Conservation (phyloP, 2,113 vertebrate genomes). For the Semnopithecus entellus region DNA sequence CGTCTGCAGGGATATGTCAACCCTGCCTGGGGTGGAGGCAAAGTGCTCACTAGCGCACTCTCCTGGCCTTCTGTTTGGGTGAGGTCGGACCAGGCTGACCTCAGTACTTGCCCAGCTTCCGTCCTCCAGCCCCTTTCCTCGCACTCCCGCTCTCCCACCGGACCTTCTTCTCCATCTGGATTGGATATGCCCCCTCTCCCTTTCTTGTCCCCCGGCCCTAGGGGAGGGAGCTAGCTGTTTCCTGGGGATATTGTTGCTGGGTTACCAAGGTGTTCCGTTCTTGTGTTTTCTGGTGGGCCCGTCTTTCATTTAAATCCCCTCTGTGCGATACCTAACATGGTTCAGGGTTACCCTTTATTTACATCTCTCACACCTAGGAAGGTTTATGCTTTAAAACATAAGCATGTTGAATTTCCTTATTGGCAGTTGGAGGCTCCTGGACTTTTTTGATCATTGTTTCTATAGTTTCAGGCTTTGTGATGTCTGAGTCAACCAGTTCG, state of each 20-base stretch:
- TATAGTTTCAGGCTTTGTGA: neutral
- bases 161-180: neutral
- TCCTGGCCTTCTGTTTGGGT: neutral
- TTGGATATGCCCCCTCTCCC: neutral
- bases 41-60: accelerated
- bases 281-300: neutral
- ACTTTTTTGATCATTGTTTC: neutral
- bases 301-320: neutral
- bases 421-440: neutral
- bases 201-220: neutral
- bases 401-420: neutral
- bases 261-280: neutral
- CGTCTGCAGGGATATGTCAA: neutral
- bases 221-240: neutral
- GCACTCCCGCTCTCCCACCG: neutral
- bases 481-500: neutral
- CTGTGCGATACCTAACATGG: neutral
- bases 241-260: neutral
- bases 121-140: neutral
- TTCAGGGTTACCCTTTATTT: neutral
- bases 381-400: neutral
- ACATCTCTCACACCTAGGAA: neutral
- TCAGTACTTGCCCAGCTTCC: neutral
- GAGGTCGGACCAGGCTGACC: accelerated
- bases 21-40: neutral